Evolutionary conservation across 2,888 invertebrate genomes (phyloP).

Genomic region (Lasioglossum villosulum): DNA sequence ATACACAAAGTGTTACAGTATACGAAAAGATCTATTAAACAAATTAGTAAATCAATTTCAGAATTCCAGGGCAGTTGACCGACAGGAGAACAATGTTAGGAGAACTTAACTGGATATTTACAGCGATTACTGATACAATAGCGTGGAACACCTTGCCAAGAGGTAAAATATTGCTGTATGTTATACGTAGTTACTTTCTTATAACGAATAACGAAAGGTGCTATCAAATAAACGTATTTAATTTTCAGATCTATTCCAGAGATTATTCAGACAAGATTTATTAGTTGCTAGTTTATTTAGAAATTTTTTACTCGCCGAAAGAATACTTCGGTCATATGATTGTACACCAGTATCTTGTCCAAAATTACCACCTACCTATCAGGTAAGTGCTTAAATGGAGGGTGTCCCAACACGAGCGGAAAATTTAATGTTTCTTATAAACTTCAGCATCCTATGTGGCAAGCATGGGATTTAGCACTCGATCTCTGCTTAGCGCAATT

Average conservation of each 20-base stretch:
- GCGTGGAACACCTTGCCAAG: constrained; percentile 98
- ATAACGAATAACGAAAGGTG: not conserved
- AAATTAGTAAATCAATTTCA: constrained; percentile 77
- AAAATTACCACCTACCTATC: constrained; percentile 94
- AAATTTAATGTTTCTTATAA: not conserved
- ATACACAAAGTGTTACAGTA: too few species aligned
- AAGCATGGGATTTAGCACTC: constrained; percentile 98
- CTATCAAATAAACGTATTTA: constrained; percentile 22
- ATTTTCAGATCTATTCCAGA: constrained; percentile 94
- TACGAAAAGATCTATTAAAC: not conserved
- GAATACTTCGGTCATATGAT: constrained; percentile 98
- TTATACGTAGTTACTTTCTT: not conserved
- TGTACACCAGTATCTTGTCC: constrained; percentile 98
- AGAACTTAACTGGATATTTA: constrained; percentile 99
- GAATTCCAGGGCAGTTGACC: constrained; percentile 97
- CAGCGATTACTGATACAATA: constrained; percentile 99
- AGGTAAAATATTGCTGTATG: constrained; percentile 84
- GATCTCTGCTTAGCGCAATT: constrained; percentile 97
- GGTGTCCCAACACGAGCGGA: too few species aligned
- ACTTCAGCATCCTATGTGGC: constrained; percentile 94
- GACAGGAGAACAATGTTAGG: constrained; percentile 99
- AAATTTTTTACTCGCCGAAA: constrained; percentile 98
- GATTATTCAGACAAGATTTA: constrained; percentile 97
- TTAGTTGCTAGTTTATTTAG: constrained; percentile 99
- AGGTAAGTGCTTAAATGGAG: constrained; percentile 84